phyloP scores from a whole-genome alignment of 53 echinoderm and acorn worm species.

The Glandiceps talaboti region DNA sequence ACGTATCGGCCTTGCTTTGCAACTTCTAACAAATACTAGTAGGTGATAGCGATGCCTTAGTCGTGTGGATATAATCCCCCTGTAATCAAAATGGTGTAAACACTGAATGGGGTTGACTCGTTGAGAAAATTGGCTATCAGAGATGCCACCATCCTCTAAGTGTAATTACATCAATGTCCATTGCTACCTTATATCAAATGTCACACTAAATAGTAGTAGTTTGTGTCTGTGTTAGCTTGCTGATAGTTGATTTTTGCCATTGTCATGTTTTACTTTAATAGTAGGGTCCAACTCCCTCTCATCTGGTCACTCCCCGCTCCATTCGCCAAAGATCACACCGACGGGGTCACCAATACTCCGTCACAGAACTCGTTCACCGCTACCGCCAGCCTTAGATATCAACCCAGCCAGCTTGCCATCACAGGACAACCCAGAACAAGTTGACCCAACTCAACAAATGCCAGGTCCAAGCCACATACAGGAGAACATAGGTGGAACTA shows the following conservation, averaged over 20 bases:
- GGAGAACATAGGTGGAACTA: conserved; percentile 98
- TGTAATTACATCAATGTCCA: too few relatives aligned
- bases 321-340: conserved; percentile 83
- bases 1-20: too few relatives aligned
- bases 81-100: too few relatives aligned
- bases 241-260: neutral
- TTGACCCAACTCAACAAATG: neutral
- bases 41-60: too few relatives aligned
- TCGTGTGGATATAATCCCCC: too few relatives aligned
- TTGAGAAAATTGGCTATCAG: too few relatives aligned
- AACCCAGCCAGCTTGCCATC: conserved; percentile 6
- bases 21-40: too few relatives aligned
- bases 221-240: too few relatives aligned
- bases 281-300: conserved; percentile 41
- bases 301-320: conserved; percentile 83
- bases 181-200: too few relatives aligned
- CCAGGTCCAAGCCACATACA: conserved; percentile 13
- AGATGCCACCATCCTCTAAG: too few relatives aligned
- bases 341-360: conserved; percentile 15
- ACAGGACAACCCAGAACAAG: conserved; percentile 5
- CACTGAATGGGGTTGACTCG: too few relatives aligned
- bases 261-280: neutral
- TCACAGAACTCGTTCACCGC: neutral
- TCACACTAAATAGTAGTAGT: too few relatives aligned
- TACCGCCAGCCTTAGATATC: conserved; percentile 14